Evolutionary conservation across 2,797 vertebrate species (phyloP).

Genomic region (Acanthurus leucopareius): DNA sequence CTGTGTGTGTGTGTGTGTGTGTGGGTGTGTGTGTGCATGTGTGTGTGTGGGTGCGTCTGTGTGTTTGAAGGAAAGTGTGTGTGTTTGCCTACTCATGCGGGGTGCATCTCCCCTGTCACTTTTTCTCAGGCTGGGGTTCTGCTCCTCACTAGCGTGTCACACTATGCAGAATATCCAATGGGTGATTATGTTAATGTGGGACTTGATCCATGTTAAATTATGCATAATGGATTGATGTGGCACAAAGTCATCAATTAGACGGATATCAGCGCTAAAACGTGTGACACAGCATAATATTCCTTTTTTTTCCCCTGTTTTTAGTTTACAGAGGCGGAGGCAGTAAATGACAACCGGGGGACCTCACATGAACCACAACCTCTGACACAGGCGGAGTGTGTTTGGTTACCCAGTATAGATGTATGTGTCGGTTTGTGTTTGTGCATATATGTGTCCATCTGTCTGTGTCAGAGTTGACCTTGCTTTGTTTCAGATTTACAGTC

Average conservation of each 20-base stretch:
- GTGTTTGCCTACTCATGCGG: slow-evolving; percentile 80
- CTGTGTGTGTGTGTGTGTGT: slow-evolving; percentile 40
- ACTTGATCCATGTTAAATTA: slow-evolving; percentile 91
- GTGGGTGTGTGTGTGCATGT: slow-evolving; percentile 45
- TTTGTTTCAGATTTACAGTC: slow-evolving; percentile 78
- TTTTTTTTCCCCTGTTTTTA: slow-evolving; percentile 57
- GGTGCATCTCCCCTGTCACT: slow-evolving; percentile 80
- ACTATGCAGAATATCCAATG: slow-evolving; percentile 87
- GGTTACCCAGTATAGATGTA: slow-evolving; percentile 13
- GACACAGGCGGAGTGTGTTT: slow-evolving; percentile 5
- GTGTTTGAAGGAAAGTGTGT: slow-evolving; percentile 44
- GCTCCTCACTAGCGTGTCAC: slow-evolving; percentile 84
- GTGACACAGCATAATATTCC: slow-evolving; percentile 82
- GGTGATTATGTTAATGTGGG: slow-evolving; percentile 90
- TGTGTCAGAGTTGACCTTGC: slow-evolving; percentile 74
- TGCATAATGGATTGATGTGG: slow-evolving; percentile 91
- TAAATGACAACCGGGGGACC: slow-evolving; percentile 47
- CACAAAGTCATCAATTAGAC: slow-evolving; percentile 91
- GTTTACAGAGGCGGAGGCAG: slow-evolving; percentile 31
- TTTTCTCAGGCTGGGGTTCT: slow-evolving; percentile 78
- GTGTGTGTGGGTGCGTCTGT: slow-evolving; percentile 33
- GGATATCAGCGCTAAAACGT: slow-evolving; percentile 86
- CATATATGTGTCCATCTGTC: slow-evolving; percentile 49
- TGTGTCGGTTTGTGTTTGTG: slow-evolving; percentile 38
- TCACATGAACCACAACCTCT: not conserved